Evolutionary conservation across 2,797 vertebrate species (phyloP), one percentile per base, ranked within the genome.

Genomic region (Hyperoplus lanceolatus): DNA sequence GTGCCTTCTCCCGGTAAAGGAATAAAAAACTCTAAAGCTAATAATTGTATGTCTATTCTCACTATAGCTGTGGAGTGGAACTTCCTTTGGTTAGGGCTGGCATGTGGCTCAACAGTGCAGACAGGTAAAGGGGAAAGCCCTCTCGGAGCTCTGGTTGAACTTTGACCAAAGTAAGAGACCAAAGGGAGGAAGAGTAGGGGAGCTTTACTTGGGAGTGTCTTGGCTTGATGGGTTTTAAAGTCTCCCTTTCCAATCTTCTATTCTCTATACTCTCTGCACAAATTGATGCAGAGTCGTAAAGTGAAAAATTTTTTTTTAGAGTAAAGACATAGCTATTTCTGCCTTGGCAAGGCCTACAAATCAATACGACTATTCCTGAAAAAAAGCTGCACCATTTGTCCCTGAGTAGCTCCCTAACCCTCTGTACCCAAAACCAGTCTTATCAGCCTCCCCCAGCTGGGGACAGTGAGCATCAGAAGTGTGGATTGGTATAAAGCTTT

Each of bases 371-470:
- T 83, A 83, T 87, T 85, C 60, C 65, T 49, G 66, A 86, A 87
- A 87, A 82, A 87, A 82, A 80, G 77, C 86, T 64, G 6, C 11
- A 16, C 41, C 29, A 29, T 57, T 79, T 70, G 79, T 89, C 79
- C 58, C 73, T 1, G 67, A 87, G 87, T 74, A 86, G 89, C 80
- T 84, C 59, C 66, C 63, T 63, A 81, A 85, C 85, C 84, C 75
- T 73, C 57, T 69, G 70, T 85, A 89, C 80, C 85, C 74, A 74
- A 77, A 84, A 72, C 51, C 65, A 3, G 80, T 77, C 89, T 94
- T 92, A 93, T 93, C 91, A 85, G 79, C 45, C 45, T 80, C 80
- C 86, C 69, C 87, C 93, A 92, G 89, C 90, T 81, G 84, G 82
- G 29, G 84, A 81, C 55, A 78, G 58, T 50, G 56, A 76, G 77